Evolutionary conservation across 2,113 vertebrate species (phyloP).

Genomic region (Atherinomorus stipes): DNA sequence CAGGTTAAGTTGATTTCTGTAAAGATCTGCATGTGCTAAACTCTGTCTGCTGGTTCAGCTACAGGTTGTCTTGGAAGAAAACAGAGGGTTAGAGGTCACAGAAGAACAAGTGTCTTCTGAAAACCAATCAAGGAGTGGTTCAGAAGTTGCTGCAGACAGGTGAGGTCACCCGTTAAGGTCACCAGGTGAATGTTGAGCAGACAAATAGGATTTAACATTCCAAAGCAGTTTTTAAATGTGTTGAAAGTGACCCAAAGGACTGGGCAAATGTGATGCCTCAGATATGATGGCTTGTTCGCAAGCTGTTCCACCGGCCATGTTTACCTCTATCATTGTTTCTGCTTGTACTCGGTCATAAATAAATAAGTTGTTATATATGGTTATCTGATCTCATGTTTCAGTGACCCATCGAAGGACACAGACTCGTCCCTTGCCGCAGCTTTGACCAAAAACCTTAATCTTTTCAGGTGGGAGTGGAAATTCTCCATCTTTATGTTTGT

Average conservation of each 20-base stretch:
- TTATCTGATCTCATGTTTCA: neutral
- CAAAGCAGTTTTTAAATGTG: neutral
- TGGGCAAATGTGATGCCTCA: too few species aligned
- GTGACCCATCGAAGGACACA: constrained; percentile 33
- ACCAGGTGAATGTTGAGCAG: neutral
- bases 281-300: too few species aligned
- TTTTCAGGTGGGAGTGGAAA: constrained; percentile 61
- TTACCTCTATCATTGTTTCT: too few species aligned
- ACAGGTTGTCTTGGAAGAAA: neutral
- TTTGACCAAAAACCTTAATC: constrained; percentile 45
- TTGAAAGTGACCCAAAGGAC: neutral
- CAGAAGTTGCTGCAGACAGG: constrained; percentile 25
- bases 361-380: too few species aligned
- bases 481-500: too few species aligned
- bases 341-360: too few species aligned
- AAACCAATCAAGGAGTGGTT: neutral
- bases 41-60: neutral
- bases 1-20: too few species aligned
- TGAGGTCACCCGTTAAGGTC: neutral
- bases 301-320: too few species aligned
- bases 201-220: neutral
- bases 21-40: too few species aligned
- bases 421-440: constrained; percentile 62
- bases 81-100: neutral
- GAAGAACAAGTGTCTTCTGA: neutral